These are phyloP conservation scores for Nemoura dubitans DNA, from an alignment of 2,888 invertebrate genomes.

Conservation along the genomic window DNA sequence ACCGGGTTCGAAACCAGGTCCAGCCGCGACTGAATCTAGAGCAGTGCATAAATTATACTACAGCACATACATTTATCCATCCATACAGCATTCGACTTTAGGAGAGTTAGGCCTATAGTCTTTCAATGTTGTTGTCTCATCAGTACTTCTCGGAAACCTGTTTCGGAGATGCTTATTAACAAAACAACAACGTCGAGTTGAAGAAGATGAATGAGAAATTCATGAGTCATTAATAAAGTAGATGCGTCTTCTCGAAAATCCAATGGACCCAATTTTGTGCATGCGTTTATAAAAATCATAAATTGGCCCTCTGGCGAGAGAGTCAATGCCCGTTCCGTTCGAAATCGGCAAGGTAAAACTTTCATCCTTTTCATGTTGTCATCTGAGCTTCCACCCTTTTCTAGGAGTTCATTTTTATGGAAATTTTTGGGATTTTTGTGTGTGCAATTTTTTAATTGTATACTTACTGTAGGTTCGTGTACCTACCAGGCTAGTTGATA, in stretches of 20 bases:
- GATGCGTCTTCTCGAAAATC: not conserved
- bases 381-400: too few species aligned
- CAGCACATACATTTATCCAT: not conserved
- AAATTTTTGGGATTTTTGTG: too few species aligned
- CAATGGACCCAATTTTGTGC: not conserved
- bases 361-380: too few species aligned
- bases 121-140: conserved; percentile 7
- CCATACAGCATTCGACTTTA: not conserved
- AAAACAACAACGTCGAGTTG: not conserved
- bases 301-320: not conserved
- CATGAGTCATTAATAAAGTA: conserved; percentile 12
- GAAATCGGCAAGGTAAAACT: too few species aligned
- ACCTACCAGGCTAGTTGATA: too few species aligned
- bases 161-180: not conserved
- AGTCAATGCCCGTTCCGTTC: not conserved
- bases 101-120: not conserved
- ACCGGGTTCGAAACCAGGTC: conserved; percentile 12
- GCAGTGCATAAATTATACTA: not conserved
- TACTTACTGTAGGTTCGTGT: too few species aligned
- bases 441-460: too few species aligned
- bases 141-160: not conserved
- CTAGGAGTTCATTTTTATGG: too few species aligned
- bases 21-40: not conserved
- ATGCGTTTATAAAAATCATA: not conserved
- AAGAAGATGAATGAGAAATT: conserved; percentile 12